These are phyloP conservation scores for Steinernema feltiae DNA, from an alignment of 1,140 invertebrate species.

Conservation along the genomic window DNA sequence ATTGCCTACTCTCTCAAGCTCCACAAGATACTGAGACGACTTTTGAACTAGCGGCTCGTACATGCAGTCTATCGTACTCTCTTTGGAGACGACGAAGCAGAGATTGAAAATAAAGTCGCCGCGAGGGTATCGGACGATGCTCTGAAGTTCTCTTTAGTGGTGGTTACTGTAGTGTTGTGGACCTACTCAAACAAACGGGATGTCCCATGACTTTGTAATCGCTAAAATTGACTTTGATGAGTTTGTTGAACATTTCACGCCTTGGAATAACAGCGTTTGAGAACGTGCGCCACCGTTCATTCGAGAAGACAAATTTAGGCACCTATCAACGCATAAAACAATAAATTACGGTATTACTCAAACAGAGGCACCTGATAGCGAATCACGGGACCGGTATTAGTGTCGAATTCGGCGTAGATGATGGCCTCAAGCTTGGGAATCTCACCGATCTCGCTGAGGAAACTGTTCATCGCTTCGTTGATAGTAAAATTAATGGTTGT, in stretches of 20 bases:
- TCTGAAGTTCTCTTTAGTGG: conserved; percentile 24
- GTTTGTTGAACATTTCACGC: conserved; percentile 43
- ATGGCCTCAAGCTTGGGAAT: conserved; percentile 47
- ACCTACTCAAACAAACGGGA: conserved; percentile 47
- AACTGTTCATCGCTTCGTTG: conserved; percentile 4
- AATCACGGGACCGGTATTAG: conserved; percentile 46
- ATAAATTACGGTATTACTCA: not conserved
- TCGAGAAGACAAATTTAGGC: not conserved
- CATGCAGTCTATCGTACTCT: conserved; percentile 35
- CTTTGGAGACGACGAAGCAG: conserved; percentile 51
- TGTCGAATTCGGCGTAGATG: conserved; percentile 52
- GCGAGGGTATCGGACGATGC: conserved; percentile 20
- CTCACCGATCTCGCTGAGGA: conserved; percentile 10
- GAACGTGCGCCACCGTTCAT: not conserved
- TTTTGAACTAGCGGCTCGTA: conserved; percentile 58
- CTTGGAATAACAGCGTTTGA: conserved; percentile 27
- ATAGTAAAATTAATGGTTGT: not conserved
- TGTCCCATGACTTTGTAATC: conserved; percentile 53
- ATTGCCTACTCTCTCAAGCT: conserved; percentile 44
- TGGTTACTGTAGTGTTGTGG: conserved; percentile 1
- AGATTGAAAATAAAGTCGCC: conserved; percentile 50
- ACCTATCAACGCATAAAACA: not conserved
- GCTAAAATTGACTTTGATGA: conserved; percentile 51
- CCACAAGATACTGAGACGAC: conserved; percentile 49
- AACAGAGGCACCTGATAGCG: conserved; percentile 39